phyloP scores from a whole-genome alignment of 2,113 vertebrate genomes.

The Tautogolabrus adspersus region DNA sequence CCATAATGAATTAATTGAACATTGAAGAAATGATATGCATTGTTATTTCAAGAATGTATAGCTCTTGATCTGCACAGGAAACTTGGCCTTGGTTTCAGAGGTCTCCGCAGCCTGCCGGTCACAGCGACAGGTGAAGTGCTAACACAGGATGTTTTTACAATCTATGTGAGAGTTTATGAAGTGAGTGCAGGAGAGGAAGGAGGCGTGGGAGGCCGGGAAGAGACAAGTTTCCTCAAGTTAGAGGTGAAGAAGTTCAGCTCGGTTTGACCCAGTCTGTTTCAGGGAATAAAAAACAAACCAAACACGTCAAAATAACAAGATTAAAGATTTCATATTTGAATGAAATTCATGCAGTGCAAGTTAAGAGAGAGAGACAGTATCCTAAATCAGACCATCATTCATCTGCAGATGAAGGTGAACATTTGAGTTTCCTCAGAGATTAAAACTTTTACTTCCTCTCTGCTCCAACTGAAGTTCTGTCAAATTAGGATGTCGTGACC shows the following conservation, averaged over 20 bases:
- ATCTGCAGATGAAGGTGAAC: no score
- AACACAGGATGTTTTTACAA: conserved; percentile 49
- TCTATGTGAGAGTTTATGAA: conserved; percentile 32
- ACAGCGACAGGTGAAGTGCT: conserved; percentile 24
- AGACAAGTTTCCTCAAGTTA: conserved; percentile 39
- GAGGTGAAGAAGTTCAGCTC: not conserved
- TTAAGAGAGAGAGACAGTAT: no score
- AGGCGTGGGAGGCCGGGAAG: conserved; percentile 17
- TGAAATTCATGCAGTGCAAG: no score
- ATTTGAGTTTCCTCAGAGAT: no score
- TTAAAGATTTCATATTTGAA: not conserved
- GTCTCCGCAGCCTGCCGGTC: conserved; percentile 10
- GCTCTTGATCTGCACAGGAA: not conserved
- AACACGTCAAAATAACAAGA: not conserved
- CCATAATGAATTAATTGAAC: no score
- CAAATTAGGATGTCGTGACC: no score
- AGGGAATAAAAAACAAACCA: no score
- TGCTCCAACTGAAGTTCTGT: no score
- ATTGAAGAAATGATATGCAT: not conserved
- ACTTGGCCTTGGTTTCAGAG: not conserved
- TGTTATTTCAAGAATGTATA: conserved; percentile 3
- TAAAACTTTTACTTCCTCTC: no score
- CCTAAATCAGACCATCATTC: no score
- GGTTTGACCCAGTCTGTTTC: not conserved
- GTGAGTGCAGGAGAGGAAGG: conserved; percentile 46